Conservation (phyloP, 2,888 invertebrate genomes). For the Epinotia bilunana region DNA sequence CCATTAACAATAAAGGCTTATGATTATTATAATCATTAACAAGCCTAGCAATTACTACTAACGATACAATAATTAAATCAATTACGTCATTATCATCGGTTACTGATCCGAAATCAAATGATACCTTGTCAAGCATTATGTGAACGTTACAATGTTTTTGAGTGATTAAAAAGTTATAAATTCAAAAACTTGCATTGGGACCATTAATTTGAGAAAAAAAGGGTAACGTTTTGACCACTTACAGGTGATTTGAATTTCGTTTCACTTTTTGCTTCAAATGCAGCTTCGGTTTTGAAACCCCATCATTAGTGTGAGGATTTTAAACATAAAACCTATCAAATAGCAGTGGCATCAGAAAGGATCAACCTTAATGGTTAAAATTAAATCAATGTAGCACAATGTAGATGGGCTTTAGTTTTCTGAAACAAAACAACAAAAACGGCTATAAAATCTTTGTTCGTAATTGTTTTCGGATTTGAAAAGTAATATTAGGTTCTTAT, state of each 20-base stretch:
- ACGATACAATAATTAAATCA: conserved; percentile 51
- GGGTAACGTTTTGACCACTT: conserved; percentile 37
- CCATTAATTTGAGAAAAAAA: conserved; percentile 32
- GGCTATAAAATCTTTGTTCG: background rate
- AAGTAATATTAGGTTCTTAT: background rate
- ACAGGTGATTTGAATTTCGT: conserved; percentile 38
- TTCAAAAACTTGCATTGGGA: conserved; percentile 31
- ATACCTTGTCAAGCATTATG: conserved; percentile 56
- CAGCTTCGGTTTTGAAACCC: conserved; percentile 30
- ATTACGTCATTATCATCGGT: conserved; percentile 56
- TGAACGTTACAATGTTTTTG: conserved; percentile 43
- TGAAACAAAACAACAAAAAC: conserved; percentile 6
- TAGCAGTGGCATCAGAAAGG: conserved; percentile 22
- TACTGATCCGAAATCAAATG: conserved; percentile 55
- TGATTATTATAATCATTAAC: conserved; percentile 40
- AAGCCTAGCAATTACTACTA: conserved; percentile 43
- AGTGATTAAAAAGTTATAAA: conserved; percentile 44
- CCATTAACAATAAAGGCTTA: conserved; percentile 41
- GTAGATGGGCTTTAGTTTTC: background rate
- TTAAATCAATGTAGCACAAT: conserved; percentile 23
- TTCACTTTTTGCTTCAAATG: conserved; percentile 28
- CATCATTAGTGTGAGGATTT: conserved; percentile 36
- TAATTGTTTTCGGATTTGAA: conserved; percentile 4
- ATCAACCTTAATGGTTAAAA: conserved; percentile 29
- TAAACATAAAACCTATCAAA: conserved; percentile 38